Evolutionary conservation across 2,888 invertebrate genomes (phyloP).

Genomic region (Lithophane socia): DNA sequence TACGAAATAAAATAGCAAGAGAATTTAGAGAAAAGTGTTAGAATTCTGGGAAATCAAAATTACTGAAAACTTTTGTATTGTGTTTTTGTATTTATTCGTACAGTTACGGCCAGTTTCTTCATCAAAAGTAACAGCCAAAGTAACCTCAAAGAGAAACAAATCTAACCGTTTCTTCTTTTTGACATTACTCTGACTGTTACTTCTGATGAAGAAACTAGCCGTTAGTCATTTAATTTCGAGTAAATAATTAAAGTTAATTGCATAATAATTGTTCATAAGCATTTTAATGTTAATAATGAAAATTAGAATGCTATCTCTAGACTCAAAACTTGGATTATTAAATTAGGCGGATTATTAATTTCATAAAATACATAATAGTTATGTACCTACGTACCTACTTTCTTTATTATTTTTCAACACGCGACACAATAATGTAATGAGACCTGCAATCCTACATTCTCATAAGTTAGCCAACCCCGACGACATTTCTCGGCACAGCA

Average conservation of each 20-base stretch:
- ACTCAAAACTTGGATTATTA: not conserved
- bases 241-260: no score
- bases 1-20: not conserved
- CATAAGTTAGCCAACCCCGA: not conserved
- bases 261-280: not conserved
- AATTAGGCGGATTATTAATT: not conserved
- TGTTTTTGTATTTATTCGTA: no score
- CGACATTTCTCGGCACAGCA: not conserved
- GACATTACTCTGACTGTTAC: no score
- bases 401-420: not conserved
- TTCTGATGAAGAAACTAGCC: no score
- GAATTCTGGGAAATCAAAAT: not conserved
- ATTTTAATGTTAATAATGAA: not conserved
- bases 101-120: not conserved
- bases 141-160: no score
- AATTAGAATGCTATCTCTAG: not conserved
- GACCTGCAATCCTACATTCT: not conserved
- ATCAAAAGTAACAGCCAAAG: no score
- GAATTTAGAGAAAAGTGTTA: not conserved
- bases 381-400: not conserved
- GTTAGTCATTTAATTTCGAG: not conserved
- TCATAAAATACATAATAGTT: not conserved
- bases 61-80: not conserved
- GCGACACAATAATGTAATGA: not conserved
- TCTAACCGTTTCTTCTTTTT: no score